Evolutionary conservation across 2,888 invertebrate genomes (phyloP).

Genomic region (Dicyrtomina minuta): DNA sequence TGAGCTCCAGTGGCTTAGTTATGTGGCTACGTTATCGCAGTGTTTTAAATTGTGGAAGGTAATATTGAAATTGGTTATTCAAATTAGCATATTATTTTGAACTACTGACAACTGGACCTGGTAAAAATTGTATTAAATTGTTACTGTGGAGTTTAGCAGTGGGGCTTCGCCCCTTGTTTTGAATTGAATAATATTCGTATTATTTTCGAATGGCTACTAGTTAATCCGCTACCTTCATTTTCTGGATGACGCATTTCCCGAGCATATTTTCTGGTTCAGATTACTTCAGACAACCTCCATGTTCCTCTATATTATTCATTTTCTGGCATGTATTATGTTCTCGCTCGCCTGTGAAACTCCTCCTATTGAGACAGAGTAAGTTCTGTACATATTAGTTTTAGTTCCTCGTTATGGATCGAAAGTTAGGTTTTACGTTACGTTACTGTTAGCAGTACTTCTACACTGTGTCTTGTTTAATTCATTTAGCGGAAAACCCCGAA

Average conservation of each 20-base stretch:
- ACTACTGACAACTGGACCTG: too few species aligned
- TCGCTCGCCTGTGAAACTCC: conserved; percentile 44
- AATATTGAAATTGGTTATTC: too few species aligned
- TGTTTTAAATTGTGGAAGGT: conserved; percentile 46
- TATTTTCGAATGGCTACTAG: too few species aligned
- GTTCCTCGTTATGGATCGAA: too few species aligned
- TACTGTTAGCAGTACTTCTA: too few species aligned
- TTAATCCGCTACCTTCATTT: conserved; percentile 44
- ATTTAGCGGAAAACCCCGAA: neutral
- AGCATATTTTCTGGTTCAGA: conserved; percentile 42
- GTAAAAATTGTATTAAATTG: too few species aligned
- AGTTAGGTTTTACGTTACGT: too few species aligned
- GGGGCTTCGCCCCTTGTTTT: too few species aligned
- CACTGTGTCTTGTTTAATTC: too few species aligned
- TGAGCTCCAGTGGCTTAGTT: too few species aligned
- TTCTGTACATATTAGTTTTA: too few species aligned
- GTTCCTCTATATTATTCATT: conserved; percentile 44
- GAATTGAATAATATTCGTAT: neutral
- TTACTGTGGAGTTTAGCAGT: neutral
- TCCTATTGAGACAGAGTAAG: conserved; percentile 17
- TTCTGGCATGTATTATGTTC: conserved; percentile 47
- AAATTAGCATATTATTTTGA: neutral
- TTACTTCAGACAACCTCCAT: conserved; percentile 40
- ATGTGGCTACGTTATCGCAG: neutral
- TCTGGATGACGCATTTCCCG: conserved; percentile 43